These are phyloP conservation scores for Drosophila infuscata DNA, from an alignment of 2,888 invertebrate species.

Conservation along the genomic window DNA sequence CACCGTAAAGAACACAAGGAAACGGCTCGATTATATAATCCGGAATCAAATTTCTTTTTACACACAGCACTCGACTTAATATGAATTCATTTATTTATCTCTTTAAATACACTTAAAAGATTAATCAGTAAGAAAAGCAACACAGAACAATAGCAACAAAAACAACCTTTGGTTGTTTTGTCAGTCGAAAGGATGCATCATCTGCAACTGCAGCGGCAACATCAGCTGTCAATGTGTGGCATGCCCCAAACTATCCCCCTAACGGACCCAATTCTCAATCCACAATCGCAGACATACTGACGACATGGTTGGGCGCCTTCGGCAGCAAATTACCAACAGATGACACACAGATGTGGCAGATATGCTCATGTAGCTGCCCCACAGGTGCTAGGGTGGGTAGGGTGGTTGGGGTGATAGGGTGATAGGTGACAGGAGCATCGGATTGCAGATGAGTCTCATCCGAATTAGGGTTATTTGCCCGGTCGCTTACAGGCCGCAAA, in stretches of 20 bases:
- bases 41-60: neutral
- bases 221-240: conserved; percentile 48
- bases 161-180: conserved; percentile 1
- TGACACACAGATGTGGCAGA: conserved; percentile 67
- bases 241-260: neutral
- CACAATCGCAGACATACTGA: conserved; percentile 56
- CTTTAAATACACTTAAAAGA: conserved; percentile 3
- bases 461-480: conserved; percentile 71
- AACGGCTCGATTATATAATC: neutral
- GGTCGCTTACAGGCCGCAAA: conserved; percentile 32
- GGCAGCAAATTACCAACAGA: conserved; percentile 70
- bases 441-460: conserved; percentile 11
- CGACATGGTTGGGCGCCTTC: conserved; percentile 43
- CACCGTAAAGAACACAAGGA: neutral
- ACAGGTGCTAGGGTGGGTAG: conserved; percentile 37
- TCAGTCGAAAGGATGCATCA: conserved; percentile 33
- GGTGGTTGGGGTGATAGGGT: conserved; percentile 3
- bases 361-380: conserved; percentile 21
- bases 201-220: conserved; percentile 22
- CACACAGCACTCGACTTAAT: neutral
- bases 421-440: neutral
- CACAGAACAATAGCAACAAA: conserved; percentile 1
- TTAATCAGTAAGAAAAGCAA: neutral
- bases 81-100: neutral
- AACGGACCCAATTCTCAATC: neutral